Percentiles rank a stretch among this genome's conserved stretches.
phyloP scores from a whole-genome alignment of 2,888 invertebrate genomes.

The Julus scandinavius region DNA sequence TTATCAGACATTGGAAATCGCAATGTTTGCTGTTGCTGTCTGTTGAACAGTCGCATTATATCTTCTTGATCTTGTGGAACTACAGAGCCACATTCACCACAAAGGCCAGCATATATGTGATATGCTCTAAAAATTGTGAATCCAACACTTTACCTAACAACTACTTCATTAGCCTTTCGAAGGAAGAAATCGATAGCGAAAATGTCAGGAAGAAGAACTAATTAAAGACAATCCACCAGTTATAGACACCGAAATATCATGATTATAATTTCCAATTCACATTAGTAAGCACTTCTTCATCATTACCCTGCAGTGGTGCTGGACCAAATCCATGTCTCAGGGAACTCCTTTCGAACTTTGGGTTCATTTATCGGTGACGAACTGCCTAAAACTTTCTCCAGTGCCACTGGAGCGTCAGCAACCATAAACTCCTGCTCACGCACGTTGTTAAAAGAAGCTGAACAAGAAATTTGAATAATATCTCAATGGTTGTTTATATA shows the following conservation, averaged over 20 bases:
- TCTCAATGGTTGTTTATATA: not conserved
- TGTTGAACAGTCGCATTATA: too few relatives aligned
- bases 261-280: not conserved
- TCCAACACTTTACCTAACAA: not conserved
- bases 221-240: not conserved
- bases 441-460: not conserved
- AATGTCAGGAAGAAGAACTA: not conserved
- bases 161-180: not conserved
- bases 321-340: constrained; percentile 79
- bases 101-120: too few relatives aligned
- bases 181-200: not conserved
- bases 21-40: too few relatives aligned
- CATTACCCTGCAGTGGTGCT: constrained; percentile 72
- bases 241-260: not conserved
- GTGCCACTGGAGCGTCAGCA: not conserved
- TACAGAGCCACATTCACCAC: too few relatives aligned
- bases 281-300: not conserved
- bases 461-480: not conserved
- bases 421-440: not conserved
- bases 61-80: too few relatives aligned
- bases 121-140: not conserved
- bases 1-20: too few relatives aligned
- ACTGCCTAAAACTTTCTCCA: constrained; percentile 1
- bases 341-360: constrained; percentile 73
- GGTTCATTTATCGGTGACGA: not conserved